A percentile compares a stretch with the other conserved stretches of the same genome.
These are phyloP conservation scores for Dolichallabes microphthalmus DNA, from an alignment of 2,113 vertebrate genomes.

Conservation along the genomic window DNA sequence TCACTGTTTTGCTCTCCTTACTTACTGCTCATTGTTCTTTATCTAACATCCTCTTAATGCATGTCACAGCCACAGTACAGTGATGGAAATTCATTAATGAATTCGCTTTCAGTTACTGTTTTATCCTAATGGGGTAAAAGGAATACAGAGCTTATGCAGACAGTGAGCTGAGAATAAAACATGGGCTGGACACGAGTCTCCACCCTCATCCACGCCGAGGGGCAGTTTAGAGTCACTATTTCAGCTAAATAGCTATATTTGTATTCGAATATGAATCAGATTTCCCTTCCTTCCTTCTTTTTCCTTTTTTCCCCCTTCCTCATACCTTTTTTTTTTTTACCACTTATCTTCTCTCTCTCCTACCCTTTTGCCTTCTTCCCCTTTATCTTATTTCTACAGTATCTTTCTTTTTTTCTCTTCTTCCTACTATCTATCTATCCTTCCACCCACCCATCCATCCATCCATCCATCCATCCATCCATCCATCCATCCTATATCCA, in stretches of 20 bases:
- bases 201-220: neutral
- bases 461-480: too few species aligned
- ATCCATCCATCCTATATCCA: neutral
- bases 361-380: neutral
- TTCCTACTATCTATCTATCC: neutral
- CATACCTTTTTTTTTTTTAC: neutral
- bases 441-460: neutral
- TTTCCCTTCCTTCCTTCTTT: neutral
- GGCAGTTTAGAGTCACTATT: neutral
- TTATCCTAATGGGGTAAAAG: neutral
- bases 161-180: neutral
- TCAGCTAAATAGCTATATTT: neutral
- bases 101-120: neutral
- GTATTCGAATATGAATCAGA: neutral
- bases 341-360: neutral
- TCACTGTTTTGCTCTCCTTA: neutral
- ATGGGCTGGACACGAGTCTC: neutral
- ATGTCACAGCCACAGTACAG: neutral
- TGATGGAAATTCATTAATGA: neutral
- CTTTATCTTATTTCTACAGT: neutral
- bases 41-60: neutral
- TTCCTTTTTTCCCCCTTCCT: neutral
- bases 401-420: neutral
- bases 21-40: slow-evolving; percentile 11
- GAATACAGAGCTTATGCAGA: too few species aligned